phyloP scores from a whole-genome alignment of 2,888 invertebrate species.

The Chymomyza procnemis region DNA sequence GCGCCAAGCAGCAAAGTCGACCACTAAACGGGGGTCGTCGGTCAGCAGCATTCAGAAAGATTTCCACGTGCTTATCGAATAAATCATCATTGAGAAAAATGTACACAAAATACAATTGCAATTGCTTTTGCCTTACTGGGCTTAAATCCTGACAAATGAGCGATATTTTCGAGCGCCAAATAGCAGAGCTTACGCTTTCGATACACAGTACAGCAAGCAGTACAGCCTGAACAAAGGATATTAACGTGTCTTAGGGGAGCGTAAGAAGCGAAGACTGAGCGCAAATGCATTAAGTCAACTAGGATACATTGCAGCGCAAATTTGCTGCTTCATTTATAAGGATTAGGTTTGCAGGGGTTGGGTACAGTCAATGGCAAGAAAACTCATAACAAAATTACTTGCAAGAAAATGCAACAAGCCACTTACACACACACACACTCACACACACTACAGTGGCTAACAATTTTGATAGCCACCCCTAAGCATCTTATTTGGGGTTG shows the following conservation, averaged over 20 bases:
- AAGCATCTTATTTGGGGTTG: conserved; percentile 25
- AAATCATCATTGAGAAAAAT: conserved; percentile 63
- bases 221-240: conserved; percentile 43
- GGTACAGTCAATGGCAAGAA: conserved; percentile 19
- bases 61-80: conserved; percentile 56
- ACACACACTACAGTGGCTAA: conserved; percentile 18
- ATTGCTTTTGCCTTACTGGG: conserved; percentile 32
- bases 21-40: background rate
- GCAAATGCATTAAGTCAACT: conserved; percentile 60
- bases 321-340: conserved; percentile 75
- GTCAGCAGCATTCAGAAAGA: conserved; percentile 5
- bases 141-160: conserved; percentile 67
- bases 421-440: conserved; percentile 8
- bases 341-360: conserved; percentile 52
- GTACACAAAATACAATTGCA: conserved; percentile 56
- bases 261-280: background rate
- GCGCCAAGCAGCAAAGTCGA: conserved; percentile 45
- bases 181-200: conserved; percentile 1
- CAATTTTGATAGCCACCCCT: conserved; percentile 35
- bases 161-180: conserved; percentile 49
- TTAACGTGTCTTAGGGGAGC: conserved; percentile 44
- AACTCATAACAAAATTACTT: conserved; percentile 71
- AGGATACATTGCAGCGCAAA: conserved; percentile 37
- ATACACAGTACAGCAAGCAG: background rate
- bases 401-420: conserved; percentile 69